Conservation (phyloP, 2,113 vertebrate species). For the Nettapus auritus region DNA sequence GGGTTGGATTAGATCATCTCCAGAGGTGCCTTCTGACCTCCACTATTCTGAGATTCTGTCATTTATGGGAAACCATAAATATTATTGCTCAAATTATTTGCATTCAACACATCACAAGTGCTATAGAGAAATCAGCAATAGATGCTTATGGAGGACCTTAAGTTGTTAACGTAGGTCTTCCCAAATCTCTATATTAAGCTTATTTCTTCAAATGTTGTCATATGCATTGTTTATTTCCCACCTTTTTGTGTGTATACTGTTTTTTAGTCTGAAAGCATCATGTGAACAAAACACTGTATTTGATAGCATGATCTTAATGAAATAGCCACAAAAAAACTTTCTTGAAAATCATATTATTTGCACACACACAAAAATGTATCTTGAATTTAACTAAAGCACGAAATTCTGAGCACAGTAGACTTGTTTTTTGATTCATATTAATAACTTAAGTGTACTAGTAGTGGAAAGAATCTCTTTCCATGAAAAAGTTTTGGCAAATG, state of each 20-base stretch:
- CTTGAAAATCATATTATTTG: background rate
- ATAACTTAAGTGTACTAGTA: background rate
- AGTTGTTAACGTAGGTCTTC: background rate
- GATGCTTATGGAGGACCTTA: background rate
- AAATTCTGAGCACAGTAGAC: background rate
- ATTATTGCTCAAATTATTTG: background rate
- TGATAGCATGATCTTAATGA: background rate
- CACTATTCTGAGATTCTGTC: background rate
- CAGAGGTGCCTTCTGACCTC: background rate
- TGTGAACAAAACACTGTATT: background rate
- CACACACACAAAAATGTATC: accelerated
- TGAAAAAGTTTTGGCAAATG: background rate
- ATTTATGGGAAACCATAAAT: background rate
- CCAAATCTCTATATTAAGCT: background rate
- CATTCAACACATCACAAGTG: background rate
- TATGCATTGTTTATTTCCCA: background rate
- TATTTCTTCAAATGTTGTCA: background rate
- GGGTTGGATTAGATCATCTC: background rate
- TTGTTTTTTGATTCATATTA: background rate
- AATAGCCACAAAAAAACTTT: background rate
- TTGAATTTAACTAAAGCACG: background rate
- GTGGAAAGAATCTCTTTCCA: background rate
- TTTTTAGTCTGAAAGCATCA: background rate
- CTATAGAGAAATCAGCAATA: background rate
- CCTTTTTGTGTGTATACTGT: background rate